Percentiles rank a stretch among this genome's conserved stretches.
Evolutionary conservation across 1,140 invertebrate genomes (phyloP).

Genomic region (Achroia grisella): DNA sequence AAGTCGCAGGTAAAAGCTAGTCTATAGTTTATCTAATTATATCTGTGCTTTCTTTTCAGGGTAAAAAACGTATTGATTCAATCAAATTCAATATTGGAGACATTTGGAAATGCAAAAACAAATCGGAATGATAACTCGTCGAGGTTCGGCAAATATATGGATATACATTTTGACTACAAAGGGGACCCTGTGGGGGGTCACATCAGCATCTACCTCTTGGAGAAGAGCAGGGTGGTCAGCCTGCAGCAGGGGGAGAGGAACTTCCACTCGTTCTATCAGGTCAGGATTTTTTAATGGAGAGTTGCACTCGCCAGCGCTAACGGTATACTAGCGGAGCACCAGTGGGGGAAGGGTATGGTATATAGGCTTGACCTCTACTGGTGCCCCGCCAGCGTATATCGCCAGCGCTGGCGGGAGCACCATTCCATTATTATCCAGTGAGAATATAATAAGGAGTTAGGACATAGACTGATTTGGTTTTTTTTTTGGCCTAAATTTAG

Average conservation of each 20-base stretch:
- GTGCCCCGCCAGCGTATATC: too few species aligned
- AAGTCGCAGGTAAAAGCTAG: too few species aligned
- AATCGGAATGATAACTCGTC: conserved; percentile 98
- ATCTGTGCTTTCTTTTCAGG: conserved; percentile 72
- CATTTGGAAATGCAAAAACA: conserved; percentile 98
- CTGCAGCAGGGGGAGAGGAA: conserved; percentile 96
- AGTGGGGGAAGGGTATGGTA: too few species aligned
- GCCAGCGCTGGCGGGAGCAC: too few species aligned
- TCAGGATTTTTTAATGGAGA: conserved; percentile 39
- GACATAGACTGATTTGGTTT: too few species aligned
- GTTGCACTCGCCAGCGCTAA: too few species aligned
- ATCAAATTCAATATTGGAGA: conserved; percentile 96
- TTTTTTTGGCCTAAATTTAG: too few species aligned
- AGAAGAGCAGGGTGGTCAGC: conserved; percentile 95
- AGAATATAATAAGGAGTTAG: too few species aligned
- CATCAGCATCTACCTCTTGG: conserved; percentile 96
- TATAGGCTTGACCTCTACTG: too few species aligned
- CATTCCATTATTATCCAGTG: too few species aligned
- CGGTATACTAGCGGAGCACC: too few species aligned
- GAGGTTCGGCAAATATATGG: conserved; percentile 99
- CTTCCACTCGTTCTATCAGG: conserved; percentile 99
- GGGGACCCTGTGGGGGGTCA: conserved; percentile 97
- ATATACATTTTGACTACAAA: conserved; percentile 99
- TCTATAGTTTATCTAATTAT: too few species aligned
- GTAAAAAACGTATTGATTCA: conserved; percentile 98